Evolutionary conservation across 2,113 vertebrate genomes (phyloP), one percentile per base, ranked within the genome.

Genomic region (Chaetorhynchus papuensis): DNA sequence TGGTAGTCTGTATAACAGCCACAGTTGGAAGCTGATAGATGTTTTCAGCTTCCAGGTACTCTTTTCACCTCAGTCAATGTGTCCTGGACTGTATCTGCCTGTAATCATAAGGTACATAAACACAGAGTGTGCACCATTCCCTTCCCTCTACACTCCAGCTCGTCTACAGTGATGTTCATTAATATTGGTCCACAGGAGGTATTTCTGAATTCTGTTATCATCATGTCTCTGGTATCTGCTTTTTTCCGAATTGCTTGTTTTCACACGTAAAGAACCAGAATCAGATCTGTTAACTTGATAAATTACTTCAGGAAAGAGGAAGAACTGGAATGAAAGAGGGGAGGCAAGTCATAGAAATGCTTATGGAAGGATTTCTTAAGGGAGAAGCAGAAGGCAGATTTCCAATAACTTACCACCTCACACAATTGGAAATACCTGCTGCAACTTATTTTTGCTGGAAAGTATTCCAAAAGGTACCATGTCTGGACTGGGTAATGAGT

Each of bases 81-180:
- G 35, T 28, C 31, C 64, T 14, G 12, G 64, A 17, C 39, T 59
- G 33, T 19, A 15, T 42, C 52, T 86, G 64, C 39, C 27, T 44
- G 1, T 75, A 30, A 63, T 26, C 7, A 41, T n/a, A n/a, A n/a
- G n/a, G n/a, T n/a, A 4, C 65, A 45, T 22, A 79, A 91, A 79
- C n/a, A 63, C 30, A 59, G 57, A 20, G 6, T 3, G 16, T 41
- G 17, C 37, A 22, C 5, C 3, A 0, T 47, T 85, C 3, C 0
- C 56, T 66, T 70, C 65, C 59, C 39, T 59, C 76, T 37, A 0
- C 20, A 1, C 22, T 78, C 47, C 44, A 24, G 31, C n/a, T 60
- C 9, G 2, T 49, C 61, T 52, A 3, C 42, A 54, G 56, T 3
- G 27, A 35, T 74, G 50, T 41, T 75, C 68, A 59, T 72, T 79